Evolutionary conservation across 1,140 invertebrate genomes (phyloP).

Genomic region (Sinonovacula constricta): DNA sequence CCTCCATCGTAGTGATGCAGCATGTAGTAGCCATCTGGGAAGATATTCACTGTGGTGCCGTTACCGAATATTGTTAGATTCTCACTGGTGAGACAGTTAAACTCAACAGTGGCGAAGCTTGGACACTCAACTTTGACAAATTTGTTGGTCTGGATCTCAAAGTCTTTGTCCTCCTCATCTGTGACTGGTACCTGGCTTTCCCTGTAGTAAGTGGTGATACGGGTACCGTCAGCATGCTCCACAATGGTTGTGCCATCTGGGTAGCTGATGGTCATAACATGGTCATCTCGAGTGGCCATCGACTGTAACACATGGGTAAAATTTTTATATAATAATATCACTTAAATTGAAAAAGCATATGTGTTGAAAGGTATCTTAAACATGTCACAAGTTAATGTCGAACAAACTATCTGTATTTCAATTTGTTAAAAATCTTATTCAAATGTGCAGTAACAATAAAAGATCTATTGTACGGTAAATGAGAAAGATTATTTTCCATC

Average conservation of each 20-base stretch:
- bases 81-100: constrained; percentile 74
- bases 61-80: constrained; percentile 76
- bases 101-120: constrained; percentile 77
- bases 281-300: constrained; percentile 77
- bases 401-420: neutral
- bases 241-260: constrained; percentile 76
- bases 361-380: neutral
- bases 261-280: constrained; percentile 75
- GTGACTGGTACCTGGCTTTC: constrained; percentile 61
- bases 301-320: constrained; percentile 67
- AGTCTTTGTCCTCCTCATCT: constrained; percentile 59
- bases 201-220: constrained; percentile 76
- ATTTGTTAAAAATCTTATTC: too few relatives aligned
- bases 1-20: constrained; percentile 74
- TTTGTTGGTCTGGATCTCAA: constrained; percentile 65
- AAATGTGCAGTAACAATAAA: too few relatives aligned
- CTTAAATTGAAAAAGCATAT: neutral
- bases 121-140: constrained; percentile 78
- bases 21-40: constrained; percentile 75
- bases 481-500: too few relatives aligned
- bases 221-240: constrained; percentile 78
- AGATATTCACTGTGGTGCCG: constrained; percentile 73
- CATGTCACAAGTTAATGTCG: neutral
- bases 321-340: neutral
- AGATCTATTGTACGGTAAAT: too few relatives aligned